Base-by-base conservation (phyloP, 2,113 vertebrate genomes). In the Antechinus stuartii region DNA sequence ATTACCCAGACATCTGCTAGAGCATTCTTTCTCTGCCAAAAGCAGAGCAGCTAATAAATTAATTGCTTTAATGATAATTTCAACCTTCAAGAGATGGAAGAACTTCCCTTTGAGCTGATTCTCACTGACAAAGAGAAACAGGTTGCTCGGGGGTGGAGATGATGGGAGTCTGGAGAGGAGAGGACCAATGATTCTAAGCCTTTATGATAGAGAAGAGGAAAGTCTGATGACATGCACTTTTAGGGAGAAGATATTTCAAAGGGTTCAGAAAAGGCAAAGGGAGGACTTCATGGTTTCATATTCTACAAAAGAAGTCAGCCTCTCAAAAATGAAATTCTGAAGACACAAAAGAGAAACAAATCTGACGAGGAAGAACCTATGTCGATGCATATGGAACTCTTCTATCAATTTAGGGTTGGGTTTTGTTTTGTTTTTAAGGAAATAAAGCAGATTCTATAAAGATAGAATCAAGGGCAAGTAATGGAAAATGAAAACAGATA, bases 21-120 rank as follows among this genome's bases (percentile, higher is more conserved):
- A 42, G n/a, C 68, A 84, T 22, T 42, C n/a, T 84, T 84, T 84
- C 68, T 84, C 68, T 84, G 35, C 68, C 68, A 84, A 84, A 84
- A 84, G n/a, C 68, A 84, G 68, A 84, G 42, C n/a, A 84, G 68
- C 68, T 84, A 84, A 84, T 84, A 84, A 84, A 84, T 84, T 84
- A 84, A 84, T 84, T 84, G 68, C 68, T 19, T 84, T 84, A 84
- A 84, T 84, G 68, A 84, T 84, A 84, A 84, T 84, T 84, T 84
- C 68, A 84, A 84, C 68, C 68, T 84, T 84, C 68, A 84, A 84
- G n/a, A 84, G 16, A 84, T 84, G 68, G 68, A 84, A 84, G 68
- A 42, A 84, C 68, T 57, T 57, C 56, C 56, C n/a, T 84, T 84
- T n/a, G 68, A 42, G n/a, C 68, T 84, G 68, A 84, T 84, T 84